Percentiles rank a stretch among this genome's conserved stretches.
These are phyloP conservation scores for Aplochiton taeniatus DNA, from an alignment of 2,797 vertebrate genomes.

Conservation along the genomic window DNA sequence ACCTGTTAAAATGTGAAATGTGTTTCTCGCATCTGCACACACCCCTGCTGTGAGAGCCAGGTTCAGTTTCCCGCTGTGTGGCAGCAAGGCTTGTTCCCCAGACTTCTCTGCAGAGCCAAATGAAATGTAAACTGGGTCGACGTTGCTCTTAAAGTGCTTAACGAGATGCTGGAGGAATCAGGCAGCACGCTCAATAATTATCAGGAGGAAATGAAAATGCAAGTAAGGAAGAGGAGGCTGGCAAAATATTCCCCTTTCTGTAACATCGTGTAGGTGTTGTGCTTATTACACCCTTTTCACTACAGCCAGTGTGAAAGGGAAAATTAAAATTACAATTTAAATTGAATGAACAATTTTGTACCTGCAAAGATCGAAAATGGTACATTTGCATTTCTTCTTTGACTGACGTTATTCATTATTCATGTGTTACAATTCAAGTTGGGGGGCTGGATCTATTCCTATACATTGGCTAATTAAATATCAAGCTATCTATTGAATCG, in stretches of 20 bases:
- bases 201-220: constrained; percentile 39
- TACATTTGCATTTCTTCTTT: too few species aligned
- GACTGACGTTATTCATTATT: background rate
- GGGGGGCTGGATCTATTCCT: constrained; percentile 30
- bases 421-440: constrained; percentile 17
- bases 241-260: constrained; percentile 21
- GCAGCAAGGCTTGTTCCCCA: constrained; percentile 35
- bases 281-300: too few species aligned
- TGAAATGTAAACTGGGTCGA: constrained; percentile 78
- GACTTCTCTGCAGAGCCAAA: constrained; percentile 58
- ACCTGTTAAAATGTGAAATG: background rate
- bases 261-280: too few species aligned
- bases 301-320: too few species aligned
- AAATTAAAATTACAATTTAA: too few species aligned
- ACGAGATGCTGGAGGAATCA: constrained; percentile 71
- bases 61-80: constrained; percentile 21
- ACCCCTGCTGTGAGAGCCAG: background rate
- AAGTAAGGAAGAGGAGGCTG: constrained; percentile 40
- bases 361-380: too few species aligned
- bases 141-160: constrained; percentile 73
- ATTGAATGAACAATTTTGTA: too few species aligned
- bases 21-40: background rate
- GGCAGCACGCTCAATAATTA: constrained; percentile 72
- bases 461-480: constrained; percentile 28
- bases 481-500: too few species aligned